Base-by-base conservation (phyloP, 2,888 invertebrate genomes). In the Drosophila imparisetae region DNA sequence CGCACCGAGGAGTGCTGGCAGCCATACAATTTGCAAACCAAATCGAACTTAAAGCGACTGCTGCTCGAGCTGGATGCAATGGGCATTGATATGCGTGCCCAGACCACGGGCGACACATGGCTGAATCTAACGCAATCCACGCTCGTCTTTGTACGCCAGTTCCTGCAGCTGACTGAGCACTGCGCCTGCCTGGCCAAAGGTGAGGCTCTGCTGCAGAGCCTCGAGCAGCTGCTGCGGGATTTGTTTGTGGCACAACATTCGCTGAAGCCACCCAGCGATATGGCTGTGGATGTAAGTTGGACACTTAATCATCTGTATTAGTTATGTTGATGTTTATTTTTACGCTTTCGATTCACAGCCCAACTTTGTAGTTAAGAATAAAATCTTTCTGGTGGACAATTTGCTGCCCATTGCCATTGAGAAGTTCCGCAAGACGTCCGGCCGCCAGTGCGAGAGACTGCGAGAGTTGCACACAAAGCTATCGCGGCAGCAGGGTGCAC, bases 1-100 rank as follows among this genome's bases (percentile, higher is more conserved):
- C 92, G 93, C 30, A 92, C 92, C 0, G 93, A 93, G 76, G 93
- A 93, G 65, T 73, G 90, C 36, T 93, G 93, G 93, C 93, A 92
- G 65, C 93, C 93, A 13, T 92, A 91, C 54, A 93, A 93, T 78
- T 80, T 93, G 27, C 93, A 93, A 82, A 93, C 92, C 1, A 93
- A 93, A 78, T 89, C 91, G 1, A 92, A 93, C 78, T 80, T 93
- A 2, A 93, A 92, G 70, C 90, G 87, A 32, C 75, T 93, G 4
- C 72, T 93, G 1, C 72, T 89, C 0, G 93, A 93, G 71, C 70
- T 93, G 68, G 93, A 93, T 27, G 69, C 77, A 0, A 49, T 93
- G 32, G 93, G 93, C 21, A 91, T 93, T 29, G 91, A 93, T 81
- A 90, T 93, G 83, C 91, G 92, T 5, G 63, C 88, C 0, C 92